Evolutionary conservation across 1,140 invertebrate genomes (phyloP), one percentile per base, ranked within the genome.

Genomic region (Dreissena rostriformis): DNA sequence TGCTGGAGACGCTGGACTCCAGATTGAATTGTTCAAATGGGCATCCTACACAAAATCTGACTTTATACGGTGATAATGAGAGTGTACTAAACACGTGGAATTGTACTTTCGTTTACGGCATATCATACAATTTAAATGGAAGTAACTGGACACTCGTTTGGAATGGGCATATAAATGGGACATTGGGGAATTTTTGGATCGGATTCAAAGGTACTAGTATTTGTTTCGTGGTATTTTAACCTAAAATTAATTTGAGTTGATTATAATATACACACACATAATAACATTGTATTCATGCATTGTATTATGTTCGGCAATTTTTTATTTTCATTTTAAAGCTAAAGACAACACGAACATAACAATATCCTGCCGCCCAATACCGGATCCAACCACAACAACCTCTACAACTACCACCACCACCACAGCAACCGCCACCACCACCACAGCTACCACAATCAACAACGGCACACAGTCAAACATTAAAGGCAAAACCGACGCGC

Each of bases 371-470:
- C 53, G 24, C 10, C 70, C 39, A 24, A 72, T 72, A 52, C 26
- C 11, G 14, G 70, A 72, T 72, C 70, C 70, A 72, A 72, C 70
- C 51, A 72, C 70, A 22, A 72, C 70, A 7, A 72, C 70, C 51
- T 52, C 70, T 1, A 72, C 70, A 15, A 51, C 70, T 8, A 51
- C 70, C 12, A 72, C 70, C 0, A 49, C 39, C 4, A 52, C 39
- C 15, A 72, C 70, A 70, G 39, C 12, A 49, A 29, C 67, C 51
- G 39, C 67, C 28, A 29, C 67, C 11, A 5, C 22, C 7, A 29
- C 7, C n/a, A 70, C 26, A 7, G n/a, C 67, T 70, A 49, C 67
- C 51, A n/a, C 14, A 11, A 0, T 24, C 53, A 0, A n/a, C n/a
- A 51, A 51, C 17, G n/a, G n/a, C n/a, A 17, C 67, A 29, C 7